A percentile compares a stretch with the other conserved stretches of the same genome.
These are phyloP conservation scores for Orientallactaga bullata DNA, from an alignment of 2,113 vertebrate species.

Conservation along the genomic window DNA sequence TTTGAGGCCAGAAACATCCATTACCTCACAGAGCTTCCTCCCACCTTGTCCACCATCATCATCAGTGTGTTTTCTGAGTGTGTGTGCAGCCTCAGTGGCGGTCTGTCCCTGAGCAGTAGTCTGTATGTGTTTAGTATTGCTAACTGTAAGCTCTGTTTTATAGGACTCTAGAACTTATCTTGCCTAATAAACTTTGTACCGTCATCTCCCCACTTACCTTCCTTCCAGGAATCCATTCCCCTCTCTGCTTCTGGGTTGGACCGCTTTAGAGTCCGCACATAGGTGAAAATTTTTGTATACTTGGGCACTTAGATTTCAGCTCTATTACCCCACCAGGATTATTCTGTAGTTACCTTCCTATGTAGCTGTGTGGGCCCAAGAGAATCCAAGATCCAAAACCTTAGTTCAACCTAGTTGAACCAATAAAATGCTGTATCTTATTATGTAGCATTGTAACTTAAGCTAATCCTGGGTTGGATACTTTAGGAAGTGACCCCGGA, in stretches of 20 bases:
- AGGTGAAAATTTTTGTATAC: background rate
- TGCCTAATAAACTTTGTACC: background rate
- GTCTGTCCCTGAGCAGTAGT: background rate
- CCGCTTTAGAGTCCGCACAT: background rate
- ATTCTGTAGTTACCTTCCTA: background rate
- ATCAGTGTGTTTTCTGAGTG: background rate
- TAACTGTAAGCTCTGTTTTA: background rate
- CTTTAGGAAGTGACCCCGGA: constrained; percentile 26
- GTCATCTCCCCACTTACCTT: background rate
- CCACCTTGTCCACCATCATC: background rate
- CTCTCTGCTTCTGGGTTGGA: background rate
- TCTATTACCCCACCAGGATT: background rate
- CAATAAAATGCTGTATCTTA: background rate
- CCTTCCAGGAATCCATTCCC: background rate
- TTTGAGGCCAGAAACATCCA: background rate
- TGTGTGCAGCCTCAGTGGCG: no score
- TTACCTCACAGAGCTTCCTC: background rate
- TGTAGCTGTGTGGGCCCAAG: background rate
- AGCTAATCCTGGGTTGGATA: background rate
- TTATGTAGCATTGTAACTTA: background rate
- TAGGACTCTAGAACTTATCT: background rate
- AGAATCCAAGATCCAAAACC: background rate
- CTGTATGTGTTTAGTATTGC: background rate
- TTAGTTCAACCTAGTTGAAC: background rate
- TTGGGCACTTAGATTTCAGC: background rate